These are phyloP conservation scores for Chascanopsetta lugubris DNA, from an alignment of 2,113 vertebrate species.

Conservation along the genomic window DNA sequence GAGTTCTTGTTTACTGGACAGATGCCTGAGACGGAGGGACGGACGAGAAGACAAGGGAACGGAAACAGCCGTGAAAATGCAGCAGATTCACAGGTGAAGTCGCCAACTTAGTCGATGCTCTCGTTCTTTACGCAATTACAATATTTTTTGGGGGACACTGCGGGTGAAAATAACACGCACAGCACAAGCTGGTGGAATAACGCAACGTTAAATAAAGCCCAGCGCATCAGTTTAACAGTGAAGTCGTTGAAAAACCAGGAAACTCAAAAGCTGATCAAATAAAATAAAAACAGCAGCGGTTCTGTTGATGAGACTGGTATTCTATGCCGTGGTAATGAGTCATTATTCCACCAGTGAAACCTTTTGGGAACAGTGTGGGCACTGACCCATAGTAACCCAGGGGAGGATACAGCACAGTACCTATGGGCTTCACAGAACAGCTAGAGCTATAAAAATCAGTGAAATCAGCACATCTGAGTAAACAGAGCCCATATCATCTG, in stretches of 20 bases:
- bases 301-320: neutral
- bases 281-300: neutral
- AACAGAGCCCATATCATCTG: conserved; percentile 40
- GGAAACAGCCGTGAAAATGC: neutral
- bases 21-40: conserved; percentile 83
- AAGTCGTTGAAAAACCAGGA: no score
- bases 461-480: conserved; percentile 52
- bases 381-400: conserved; percentile 8
- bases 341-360: neutral
- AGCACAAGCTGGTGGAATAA: no score
- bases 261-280: no score
- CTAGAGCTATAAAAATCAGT: conserved; percentile 38
- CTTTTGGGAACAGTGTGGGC: neutral
- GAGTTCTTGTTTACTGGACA: conserved; percentile 94
- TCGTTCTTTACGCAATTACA: no score
- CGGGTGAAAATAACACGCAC: no score
- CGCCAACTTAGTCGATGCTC: no score
- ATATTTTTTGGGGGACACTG: no score
- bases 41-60: neutral
- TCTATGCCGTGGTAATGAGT: no score
- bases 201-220: no score
- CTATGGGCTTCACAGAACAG: conserved; percentile 4
- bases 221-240: no score
- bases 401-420: conserved; percentile 4
- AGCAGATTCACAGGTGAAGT: neutral